phyloP scores from a whole-genome alignment of 2,888 invertebrate species.

The Yponomeuta sedellus region DNA sequence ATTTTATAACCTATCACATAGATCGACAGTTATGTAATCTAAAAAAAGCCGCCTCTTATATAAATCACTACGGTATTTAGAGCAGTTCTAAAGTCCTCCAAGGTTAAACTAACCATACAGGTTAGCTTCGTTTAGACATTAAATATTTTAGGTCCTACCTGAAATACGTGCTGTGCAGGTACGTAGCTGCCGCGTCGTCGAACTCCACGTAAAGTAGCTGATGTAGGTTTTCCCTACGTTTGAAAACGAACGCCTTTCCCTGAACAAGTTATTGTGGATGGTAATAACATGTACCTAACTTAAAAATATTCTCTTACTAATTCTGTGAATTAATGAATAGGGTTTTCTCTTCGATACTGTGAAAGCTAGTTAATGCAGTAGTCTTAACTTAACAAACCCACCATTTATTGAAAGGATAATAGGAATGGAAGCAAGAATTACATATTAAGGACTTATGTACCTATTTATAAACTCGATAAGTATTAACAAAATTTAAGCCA shows the following conservation, averaged over 20 bases:
- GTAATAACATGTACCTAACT: no score
- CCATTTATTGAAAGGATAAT: no score
- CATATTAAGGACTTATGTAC: no score
- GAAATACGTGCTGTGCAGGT: not conserved
- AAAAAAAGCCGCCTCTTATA: constrained; percentile 42
- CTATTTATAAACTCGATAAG: no score
- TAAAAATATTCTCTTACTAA: no score
- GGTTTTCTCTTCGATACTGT: no score
- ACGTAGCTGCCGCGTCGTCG: not conserved
- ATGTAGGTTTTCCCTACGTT: not conserved
- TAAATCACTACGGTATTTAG: constrained; percentile 19
- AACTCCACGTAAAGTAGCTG: not conserved
- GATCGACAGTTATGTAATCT: constrained; percentile 48
- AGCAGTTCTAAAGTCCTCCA: not conserved
- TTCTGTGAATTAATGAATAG: no score
- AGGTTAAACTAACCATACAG: not conserved
- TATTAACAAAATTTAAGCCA: no score
- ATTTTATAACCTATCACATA: constrained; percentile 41
- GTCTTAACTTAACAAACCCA: no score
- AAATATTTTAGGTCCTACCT: not conserved
- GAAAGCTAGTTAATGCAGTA: no score
- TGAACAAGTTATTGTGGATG: no score
- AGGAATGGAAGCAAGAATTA: no score
- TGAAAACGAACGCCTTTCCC: not conserved
- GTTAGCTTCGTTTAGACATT: not conserved